Percentiles rank a stretch among this genome's conserved stretches.
phyloP scores from a whole-genome alignment of 2,113 vertebrate species.

The Terrapene triunguis region DNA sequence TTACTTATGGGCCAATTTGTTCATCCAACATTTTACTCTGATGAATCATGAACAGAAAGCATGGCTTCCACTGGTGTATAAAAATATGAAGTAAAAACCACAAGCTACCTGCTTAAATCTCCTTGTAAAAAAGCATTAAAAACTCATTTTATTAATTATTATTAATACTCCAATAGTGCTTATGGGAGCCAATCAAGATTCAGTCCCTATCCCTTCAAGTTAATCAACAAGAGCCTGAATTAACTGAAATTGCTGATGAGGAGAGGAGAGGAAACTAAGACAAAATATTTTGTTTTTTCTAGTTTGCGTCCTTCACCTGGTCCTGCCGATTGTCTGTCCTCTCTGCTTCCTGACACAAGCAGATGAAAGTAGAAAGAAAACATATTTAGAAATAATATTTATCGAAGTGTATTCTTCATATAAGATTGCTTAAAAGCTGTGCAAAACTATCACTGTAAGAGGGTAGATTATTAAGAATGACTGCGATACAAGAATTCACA shows the following conservation, averaged over 20 bases:
- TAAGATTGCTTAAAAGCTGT: no score
- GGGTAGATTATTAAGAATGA: not conserved
- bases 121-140: not conserved
- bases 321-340: not conserved
- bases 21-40: constrained; percentile 31
- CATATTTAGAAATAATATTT: not conserved
- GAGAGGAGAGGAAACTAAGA: not conserved
- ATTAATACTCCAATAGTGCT: not conserved
- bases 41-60: constrained; percentile 48
- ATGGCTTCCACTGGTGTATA: constrained; percentile 28
- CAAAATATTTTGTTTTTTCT: not conserved
- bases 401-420: not conserved
- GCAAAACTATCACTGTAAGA: no score
- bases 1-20: constrained; percentile 45
- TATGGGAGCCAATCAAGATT: not conserved
- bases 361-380: not conserved
- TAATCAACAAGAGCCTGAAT: not conserved
- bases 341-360: not conserved
- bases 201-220: not conserved
- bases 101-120: constrained; percentile 3
- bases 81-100: constrained; percentile 51
- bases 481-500: no score
- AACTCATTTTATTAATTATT: not conserved
- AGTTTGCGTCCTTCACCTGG: constrained; percentile 7
- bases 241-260: constrained; percentile 17